Conservation (phyloP, 2,888 invertebrate genomes). For the Sicus ferrugineus region DNA sequence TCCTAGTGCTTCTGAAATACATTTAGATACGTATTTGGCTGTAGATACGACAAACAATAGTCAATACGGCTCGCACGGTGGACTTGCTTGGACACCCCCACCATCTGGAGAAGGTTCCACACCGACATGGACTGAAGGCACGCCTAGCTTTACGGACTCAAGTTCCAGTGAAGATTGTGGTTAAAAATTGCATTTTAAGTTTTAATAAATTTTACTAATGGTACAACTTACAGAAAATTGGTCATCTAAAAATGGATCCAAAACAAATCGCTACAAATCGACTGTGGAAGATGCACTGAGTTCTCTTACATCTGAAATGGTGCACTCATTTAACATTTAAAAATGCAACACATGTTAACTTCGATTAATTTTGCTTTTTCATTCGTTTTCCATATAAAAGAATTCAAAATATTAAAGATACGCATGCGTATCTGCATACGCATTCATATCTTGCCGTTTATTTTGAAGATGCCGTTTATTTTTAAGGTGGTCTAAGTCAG, state of each 20-base stretch:
- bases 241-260: constrained; percentile 67
- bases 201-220: constrained; percentile 2
- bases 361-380: not conserved
- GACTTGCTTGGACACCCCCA: constrained; percentile 79
- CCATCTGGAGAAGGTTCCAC: constrained; percentile 89
- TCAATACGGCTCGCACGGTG: constrained; percentile 67
- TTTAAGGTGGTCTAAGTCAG: too few species aligned
- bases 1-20: constrained; percentile 75
- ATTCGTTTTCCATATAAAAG: constrained; percentile 27
- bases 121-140: constrained; percentile 98
- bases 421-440: not conserved
- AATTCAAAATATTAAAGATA: not conserved
- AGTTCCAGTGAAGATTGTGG: constrained; percentile 90
- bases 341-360: not conserved
- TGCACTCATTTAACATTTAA: constrained; percentile 54
- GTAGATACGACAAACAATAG: constrained; percentile 65
- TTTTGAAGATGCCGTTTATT: too few species aligned
- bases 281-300: constrained; percentile 78
- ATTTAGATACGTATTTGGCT: constrained; percentile 70
- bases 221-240: constrained; percentile 56
- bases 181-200: constrained; percentile 47
- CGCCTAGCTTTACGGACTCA: constrained; percentile 96
- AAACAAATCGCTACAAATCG: constrained; percentile 66
- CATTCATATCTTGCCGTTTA: too few species aligned
- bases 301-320: constrained; percentile 86